These are phyloP conservation scores for Agraylea sexmaculata DNA, from an alignment of 1,140 invertebrate genomes.

Conservation along the genomic window DNA sequence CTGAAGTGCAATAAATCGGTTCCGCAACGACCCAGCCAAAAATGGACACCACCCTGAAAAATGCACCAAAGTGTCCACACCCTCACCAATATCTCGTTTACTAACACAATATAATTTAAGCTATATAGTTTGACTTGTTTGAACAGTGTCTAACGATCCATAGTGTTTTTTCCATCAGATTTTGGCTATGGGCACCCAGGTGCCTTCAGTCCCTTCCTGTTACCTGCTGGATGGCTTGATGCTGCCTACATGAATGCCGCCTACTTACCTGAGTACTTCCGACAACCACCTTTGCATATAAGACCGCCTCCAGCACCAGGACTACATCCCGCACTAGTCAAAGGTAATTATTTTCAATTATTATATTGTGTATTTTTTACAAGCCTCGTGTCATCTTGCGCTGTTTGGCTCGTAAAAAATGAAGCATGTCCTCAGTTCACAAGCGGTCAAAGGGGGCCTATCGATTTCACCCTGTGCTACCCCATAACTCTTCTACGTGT, in stretches of 20 bases:
- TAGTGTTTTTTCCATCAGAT: conserved; percentile 45
- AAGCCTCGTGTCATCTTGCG: too few species aligned
- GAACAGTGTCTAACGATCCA: conserved; percentile 10
- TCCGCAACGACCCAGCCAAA: too few species aligned
- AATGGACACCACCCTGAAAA: too few species aligned
- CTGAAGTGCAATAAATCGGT: too few species aligned
- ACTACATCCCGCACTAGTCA: conserved; percentile 35
- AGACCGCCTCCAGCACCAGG: conserved; percentile 33
- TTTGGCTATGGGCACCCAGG: conserved; percentile 55
- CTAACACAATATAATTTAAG: too few species aligned
- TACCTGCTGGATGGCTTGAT: conserved; percentile 65
- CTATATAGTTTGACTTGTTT: conserved; percentile 18
- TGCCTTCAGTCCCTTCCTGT: conserved; percentile 54
- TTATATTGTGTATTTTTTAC: too few species aligned
- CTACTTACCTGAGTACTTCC: conserved; percentile 50
- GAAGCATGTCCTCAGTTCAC: too few species aligned
- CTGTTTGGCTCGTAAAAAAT: too few species aligned
- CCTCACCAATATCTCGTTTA: too few species aligned
- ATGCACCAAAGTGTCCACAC: neutral
- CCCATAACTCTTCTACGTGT: too few species aligned
- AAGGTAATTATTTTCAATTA: conserved; percentile 42
- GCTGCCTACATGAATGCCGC: conserved; percentile 61
- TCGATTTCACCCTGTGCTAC: too few species aligned
- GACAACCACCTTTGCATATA: conserved; percentile 31
- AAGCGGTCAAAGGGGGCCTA: too few species aligned